Evolutionary conservation across 1,140 invertebrate genomes (phyloP), one percentile per base, ranked within the genome.

Genomic region (Colletes gigas): DNA sequence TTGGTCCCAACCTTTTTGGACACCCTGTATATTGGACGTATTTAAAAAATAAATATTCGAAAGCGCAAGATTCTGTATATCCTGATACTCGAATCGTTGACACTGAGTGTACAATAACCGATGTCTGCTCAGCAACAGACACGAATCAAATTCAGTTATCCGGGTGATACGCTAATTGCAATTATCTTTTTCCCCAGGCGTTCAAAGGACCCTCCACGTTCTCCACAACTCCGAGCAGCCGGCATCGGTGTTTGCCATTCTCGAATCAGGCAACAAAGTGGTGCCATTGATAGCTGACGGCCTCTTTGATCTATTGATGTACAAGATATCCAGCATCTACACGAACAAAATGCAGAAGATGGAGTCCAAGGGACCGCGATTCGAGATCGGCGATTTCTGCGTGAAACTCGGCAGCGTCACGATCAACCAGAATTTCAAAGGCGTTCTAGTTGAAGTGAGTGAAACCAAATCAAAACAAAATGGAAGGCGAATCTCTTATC

Each of bases 201-300:
- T 95, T 63, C 96, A 96, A 81, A 96, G 97, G 88, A 97, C 96
- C 1, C 96, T 99, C 1, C 97, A 99, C 92, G 96, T 99, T 15
- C 94, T 99, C 1, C 98, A 99, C 92, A 98, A 99, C 93, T 98
- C 97, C 0, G 98, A 99, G 91, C 97, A 98, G 88, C 98, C 98
- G 2, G 97, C 97, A 0, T 97, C 98, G 0, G 97, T 98, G 14
- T 99, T 99, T 93, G 96, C 98, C 8, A 95, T 99, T 15, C 94
- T 99, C 6, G 98, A 99, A 90, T 97, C 96, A 84, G 96, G 97
- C 2, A 96, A 95, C 55, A 97, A 98, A 91, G 96, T 96, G 59
- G 96, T 98, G 14, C 97, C 97, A 47, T 94, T 99, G 0, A 96
- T 98, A 44, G 97, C 98, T 0, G 98, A 99, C 92, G 96, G 96